These are phyloP conservation scores for Megalurothrips usitatus DNA, from an alignment of 2,888 invertebrate species.

Conservation along the genomic window DNA sequence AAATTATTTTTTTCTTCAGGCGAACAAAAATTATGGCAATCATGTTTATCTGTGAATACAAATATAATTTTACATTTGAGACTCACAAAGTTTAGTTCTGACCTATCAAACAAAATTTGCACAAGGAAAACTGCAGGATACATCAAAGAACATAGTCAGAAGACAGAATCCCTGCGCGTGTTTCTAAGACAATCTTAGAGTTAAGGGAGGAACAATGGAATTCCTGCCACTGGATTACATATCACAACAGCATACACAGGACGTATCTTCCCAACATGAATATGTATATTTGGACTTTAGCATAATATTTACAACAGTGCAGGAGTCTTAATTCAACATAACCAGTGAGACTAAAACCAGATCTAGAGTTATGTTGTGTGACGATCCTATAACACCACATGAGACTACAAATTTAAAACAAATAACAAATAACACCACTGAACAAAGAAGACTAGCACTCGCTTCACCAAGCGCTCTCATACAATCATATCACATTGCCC, in stretches of 20 bases:
- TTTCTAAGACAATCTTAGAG: neutral
- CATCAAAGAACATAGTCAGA: neutral
- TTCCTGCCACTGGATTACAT: conserved; percentile 16
- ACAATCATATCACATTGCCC: conserved; percentile 20
- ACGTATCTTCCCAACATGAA: neutral
- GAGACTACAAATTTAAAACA: neutral
- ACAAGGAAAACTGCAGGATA: too few species aligned
- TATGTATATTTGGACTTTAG: conserved; percentile 19
- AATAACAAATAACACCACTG: conserved; percentile 18
- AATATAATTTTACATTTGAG: too few species aligned
- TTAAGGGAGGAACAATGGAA: neutral
- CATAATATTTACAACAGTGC: neutral
- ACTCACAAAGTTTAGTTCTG: too few species aligned
- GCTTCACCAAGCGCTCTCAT: conserved; percentile 12
- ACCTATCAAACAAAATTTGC: too few species aligned
- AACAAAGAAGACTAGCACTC: conserved; percentile 25
- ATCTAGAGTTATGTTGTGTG: neutral
- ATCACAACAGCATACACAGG: conserved; percentile 5
- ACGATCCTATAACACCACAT: neutral
- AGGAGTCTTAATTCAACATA: neutral
- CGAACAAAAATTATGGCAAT: too few species aligned
- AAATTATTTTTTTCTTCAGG: neutral
- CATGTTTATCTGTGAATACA: too few species aligned
- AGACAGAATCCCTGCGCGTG: neutral
- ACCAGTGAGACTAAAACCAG: neutral